Conservation (phyloP, 2,113 vertebrate species). For the Bettongia penicillata region DNA sequence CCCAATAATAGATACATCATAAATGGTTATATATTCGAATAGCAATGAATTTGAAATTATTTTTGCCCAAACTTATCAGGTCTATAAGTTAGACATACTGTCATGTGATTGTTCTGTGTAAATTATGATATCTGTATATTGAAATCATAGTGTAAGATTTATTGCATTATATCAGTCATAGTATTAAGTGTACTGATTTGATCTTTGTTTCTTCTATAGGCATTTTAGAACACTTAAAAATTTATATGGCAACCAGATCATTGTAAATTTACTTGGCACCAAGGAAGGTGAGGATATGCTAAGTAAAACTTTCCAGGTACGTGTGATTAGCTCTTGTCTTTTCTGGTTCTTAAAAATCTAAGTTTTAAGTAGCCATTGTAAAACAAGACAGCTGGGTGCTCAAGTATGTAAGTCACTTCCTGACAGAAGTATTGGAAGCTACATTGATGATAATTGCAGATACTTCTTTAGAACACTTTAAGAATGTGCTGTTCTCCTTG, state of each 20-base stretch:
- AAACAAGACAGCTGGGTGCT: neutral
- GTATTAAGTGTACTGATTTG: slow-evolving; percentile 25
- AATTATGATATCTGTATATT: slow-evolving; percentile 14
- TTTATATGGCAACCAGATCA: slow-evolving; percentile 96
- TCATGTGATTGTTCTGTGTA: neutral
- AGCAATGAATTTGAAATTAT: neutral
- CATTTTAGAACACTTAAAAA: slow-evolving; percentile 95
- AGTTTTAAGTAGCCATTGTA: slow-evolving; percentile 9
- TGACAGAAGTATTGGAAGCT: neutral
- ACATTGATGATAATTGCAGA: neutral
- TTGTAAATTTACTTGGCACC: slow-evolving; percentile 96
- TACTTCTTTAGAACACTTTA: neutral
- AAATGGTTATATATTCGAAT: neutral
- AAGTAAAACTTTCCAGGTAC: slow-evolving; percentile 98
- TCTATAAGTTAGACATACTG: slow-evolving; percentile 16
- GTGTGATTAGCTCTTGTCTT: slow-evolving; percentile 27
- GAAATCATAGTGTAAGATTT: neutral
- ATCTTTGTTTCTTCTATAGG: slow-evolving; percentile 82
- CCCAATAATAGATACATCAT: neutral
- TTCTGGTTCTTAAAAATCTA: neutral
- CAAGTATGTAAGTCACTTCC: slow-evolving; percentile 4
- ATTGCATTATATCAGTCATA: neutral
- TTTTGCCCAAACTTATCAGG: neutral
- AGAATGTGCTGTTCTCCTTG: neutral
- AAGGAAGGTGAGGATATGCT: slow-evolving; percentile 99